phyloP scores from a whole-genome alignment of 2,888 invertebrate species.

The Apomyelois bistriatella region DNA sequence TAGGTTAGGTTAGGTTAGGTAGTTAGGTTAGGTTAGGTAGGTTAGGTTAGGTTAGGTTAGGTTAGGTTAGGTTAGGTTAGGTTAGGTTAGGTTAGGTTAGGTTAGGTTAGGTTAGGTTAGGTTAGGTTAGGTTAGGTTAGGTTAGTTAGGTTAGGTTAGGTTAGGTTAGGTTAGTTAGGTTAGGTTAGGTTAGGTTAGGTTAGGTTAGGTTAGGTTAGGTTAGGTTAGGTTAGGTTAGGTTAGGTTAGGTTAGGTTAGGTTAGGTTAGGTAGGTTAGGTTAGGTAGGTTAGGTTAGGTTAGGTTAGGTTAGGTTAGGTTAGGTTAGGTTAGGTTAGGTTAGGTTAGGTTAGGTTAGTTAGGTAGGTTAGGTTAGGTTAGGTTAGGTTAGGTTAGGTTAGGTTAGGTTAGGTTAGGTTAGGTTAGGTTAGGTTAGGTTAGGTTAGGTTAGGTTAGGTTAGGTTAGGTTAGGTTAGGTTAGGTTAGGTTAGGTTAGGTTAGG shows the following conservation, averaged over 20 bases:
- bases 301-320: constrained; percentile 21
- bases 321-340: constrained; percentile 21
- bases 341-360: constrained; percentile 21
- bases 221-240: constrained; percentile 20
- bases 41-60: constrained; percentile 20
- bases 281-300: too few species aligned
- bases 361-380: constrained; percentile 18
- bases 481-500: constrained; percentile 21
- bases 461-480: constrained; percentile 23
- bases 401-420: constrained; percentile 17
- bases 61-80: constrained; percentile 23
- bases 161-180: constrained; percentile 25
- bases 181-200: constrained; percentile 27
- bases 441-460: constrained; percentile 21
- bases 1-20: too few species aligned
- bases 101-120: constrained; percentile 17
- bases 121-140: constrained; percentile 18
- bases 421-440: constrained; percentile 19
- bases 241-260: constrained; percentile 18
- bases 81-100: constrained; percentile 23
- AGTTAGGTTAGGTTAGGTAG: too few species aligned
- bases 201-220: constrained; percentile 28
- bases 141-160: constrained; percentile 21
- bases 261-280: constrained; percentile 22
- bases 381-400: constrained; percentile 18